Evolutionary conservation across 2,113 vertebrate genomes (phyloP).

Genomic region (Carettochelys insculpta): DNA sequence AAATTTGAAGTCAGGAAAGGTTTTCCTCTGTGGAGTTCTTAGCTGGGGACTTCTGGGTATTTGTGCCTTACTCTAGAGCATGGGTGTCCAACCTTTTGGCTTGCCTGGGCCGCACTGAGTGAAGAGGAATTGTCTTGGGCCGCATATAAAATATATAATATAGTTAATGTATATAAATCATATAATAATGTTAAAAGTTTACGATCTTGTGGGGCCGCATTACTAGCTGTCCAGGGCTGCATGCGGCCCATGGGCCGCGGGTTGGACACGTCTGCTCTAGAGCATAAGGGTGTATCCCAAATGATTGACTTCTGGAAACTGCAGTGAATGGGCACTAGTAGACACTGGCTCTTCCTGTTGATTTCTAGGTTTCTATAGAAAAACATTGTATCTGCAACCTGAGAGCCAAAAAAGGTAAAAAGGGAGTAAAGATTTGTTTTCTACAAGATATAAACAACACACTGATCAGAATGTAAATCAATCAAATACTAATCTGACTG

Average conservation of each 20-base stretch:
- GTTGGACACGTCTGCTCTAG: too few species aligned
- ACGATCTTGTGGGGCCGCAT: too few species aligned
- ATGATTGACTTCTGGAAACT: neutral
- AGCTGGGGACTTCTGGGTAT: neutral
- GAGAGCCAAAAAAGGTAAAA: neutral
- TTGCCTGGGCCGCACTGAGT: too few species aligned
- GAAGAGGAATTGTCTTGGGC: too few species aligned
- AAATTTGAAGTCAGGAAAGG: neutral
- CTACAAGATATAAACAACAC: fast-evolving
- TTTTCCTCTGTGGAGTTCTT: neutral
- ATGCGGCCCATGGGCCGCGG: too few species aligned
- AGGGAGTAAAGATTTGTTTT: neutral
- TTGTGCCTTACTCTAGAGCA: neutral
- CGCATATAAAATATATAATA: too few species aligned
- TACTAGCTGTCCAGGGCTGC: too few species aligned
- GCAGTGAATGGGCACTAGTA: fast-evolving
- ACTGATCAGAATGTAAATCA: neutral
- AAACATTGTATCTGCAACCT: fast-evolving
- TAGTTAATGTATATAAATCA: too few species aligned
- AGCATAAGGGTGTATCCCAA: fast-evolving
- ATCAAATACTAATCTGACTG: too few species aligned
- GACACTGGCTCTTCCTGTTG: neutral
- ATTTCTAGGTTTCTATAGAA: neutral
- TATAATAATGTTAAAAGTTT: too few species aligned
- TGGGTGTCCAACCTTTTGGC: too few species aligned